Conservation (phyloP, 1,140 invertebrate species). For the Penaeus japonicus region DNA sequence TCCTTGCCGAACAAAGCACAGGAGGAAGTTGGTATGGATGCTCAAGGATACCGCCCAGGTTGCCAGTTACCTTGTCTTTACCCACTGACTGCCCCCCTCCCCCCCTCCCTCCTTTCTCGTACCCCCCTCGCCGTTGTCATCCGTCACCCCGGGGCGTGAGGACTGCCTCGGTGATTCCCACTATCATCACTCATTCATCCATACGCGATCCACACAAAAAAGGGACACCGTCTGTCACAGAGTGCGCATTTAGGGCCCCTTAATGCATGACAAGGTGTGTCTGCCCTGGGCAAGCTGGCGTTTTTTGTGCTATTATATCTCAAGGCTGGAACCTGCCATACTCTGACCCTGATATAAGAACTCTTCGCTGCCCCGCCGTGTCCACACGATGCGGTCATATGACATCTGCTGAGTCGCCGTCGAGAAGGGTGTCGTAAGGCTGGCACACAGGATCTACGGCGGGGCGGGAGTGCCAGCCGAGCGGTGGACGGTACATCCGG, state of each 20-base stretch:
- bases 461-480: background rate
- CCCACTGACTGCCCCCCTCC: background rate
- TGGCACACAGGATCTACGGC: no score
- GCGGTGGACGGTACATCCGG: background rate
- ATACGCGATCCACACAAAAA: background rate
- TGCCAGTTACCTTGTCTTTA: background rate
- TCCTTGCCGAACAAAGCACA: slow-evolving; percentile 20
- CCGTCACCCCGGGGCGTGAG: background rate
- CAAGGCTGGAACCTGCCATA: no score
- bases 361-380: background rate
- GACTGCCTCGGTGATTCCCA: background rate
- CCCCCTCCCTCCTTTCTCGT: background rate
- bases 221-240: background rate
- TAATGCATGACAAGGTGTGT: slow-evolving; percentile 17
- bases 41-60: slow-evolving; percentile 21
- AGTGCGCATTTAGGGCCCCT: background rate
- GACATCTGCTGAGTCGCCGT: no score
- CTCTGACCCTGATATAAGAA: no score
- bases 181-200: background rate
- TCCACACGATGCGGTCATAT: background rate
- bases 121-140: background rate
- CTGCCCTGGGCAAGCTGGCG: background rate
- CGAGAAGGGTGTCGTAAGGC: no score
- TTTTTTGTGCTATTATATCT: background rate
- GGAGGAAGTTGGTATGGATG: slow-evolving; percentile 35